Evolutionary conservation across 2,113 vertebrate genomes (phyloP).

Genomic region (Gavia stellata): DNA sequence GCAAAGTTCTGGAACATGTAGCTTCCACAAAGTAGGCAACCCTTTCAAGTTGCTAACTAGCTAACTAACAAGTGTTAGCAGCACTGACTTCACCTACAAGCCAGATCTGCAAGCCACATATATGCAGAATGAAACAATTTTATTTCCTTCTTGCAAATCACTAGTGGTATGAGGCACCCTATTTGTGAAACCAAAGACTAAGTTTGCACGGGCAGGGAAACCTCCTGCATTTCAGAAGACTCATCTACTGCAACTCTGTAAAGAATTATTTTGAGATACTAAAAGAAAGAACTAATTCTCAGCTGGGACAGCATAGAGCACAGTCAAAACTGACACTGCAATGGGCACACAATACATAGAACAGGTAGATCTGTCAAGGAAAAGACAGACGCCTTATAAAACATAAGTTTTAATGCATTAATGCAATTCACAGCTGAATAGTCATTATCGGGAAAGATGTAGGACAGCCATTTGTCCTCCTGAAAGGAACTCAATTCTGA

Average conservation of each 20-base stretch:
- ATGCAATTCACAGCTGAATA: neutral
- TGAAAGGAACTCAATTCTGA: neutral
- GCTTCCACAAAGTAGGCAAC: neutral
- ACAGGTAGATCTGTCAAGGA: neutral
- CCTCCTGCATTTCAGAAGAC: neutral
- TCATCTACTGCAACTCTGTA: neutral
- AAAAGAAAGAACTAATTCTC: neutral
- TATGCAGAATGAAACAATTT: neutral
- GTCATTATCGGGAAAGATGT: neutral
- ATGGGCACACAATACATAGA: neutral
- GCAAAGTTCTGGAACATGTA: neutral
- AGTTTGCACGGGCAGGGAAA: neutral
- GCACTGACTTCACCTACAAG: neutral
- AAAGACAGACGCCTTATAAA: neutral
- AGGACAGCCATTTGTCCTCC: neutral
- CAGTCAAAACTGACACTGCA: neutral
- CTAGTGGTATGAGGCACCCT: neutral
- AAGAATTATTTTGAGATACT: neutral
- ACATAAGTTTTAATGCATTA: neutral
- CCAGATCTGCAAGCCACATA: neutral
- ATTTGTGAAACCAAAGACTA: neutral
- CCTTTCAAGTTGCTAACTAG: neutral
- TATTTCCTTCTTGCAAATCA: neutral
- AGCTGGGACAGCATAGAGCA: neutral
- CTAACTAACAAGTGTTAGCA: neutral